phyloP scores from a whole-genome alignment of 2,113 vertebrate species.

The Camelus dromedarius region DNA sequence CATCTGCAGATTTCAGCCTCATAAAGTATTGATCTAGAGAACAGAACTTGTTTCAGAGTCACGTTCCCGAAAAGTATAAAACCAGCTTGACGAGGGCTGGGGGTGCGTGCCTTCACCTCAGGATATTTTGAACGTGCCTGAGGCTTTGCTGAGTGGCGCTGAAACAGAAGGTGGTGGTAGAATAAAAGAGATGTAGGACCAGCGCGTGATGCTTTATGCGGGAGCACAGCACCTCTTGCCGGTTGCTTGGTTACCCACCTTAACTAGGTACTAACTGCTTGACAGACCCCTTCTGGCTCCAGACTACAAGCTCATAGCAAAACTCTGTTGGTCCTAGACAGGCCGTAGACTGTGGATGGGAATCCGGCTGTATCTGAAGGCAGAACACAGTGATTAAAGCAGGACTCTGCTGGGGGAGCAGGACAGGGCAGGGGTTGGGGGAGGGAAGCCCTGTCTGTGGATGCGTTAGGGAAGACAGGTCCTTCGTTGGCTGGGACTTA shows the following conservation, averaged over 20 bases:
- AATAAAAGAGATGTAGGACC: not conserved
- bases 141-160: not conserved
- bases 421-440: no score
- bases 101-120: not conserved
- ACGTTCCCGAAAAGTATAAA: constrained; percentile 57
- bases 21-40: constrained; percentile 66
- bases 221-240: not conserved
- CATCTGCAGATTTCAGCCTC: constrained; percentile 52
- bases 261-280: not conserved
- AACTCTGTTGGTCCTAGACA: not conserved
- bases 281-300: not conserved
- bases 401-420: not conserved
- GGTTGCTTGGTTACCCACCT: not conserved
- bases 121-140: not conserved
- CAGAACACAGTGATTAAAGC: not conserved
- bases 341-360: not conserved
- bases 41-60: constrained; percentile 58
- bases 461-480: not conserved
- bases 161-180: not conserved
- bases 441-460: not conserved
- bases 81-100: not conserved
- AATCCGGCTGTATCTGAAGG: no score
- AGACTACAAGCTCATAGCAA: not conserved
- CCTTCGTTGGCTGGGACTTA: not conserved
- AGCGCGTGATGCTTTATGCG: not conserved